A percentile compares a stretch with the other conserved stretches of the same genome.
These are phyloP conservation scores for Microchirus variegatus DNA, from an alignment of 2,797 vertebrate species.

Conservation along the genomic window DNA sequence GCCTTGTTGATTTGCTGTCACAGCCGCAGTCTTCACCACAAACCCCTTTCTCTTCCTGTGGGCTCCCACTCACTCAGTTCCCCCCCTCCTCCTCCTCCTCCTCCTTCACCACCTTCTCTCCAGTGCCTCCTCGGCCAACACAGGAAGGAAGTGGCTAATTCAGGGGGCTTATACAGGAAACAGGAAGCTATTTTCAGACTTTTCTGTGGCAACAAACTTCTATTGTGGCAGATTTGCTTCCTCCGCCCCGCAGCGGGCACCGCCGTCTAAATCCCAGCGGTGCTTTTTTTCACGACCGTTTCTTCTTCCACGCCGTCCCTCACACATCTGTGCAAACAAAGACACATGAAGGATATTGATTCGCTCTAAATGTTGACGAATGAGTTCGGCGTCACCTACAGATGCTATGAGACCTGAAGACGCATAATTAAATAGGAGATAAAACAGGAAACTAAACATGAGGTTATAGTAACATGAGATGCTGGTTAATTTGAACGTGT, in stretches of 20 bases:
- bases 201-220: constrained; percentile 52
- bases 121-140: constrained; percentile 7
- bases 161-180: constrained; percentile 74
- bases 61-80: background rate
- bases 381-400: background rate
- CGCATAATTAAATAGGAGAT: background rate
- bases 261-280: constrained; percentile 21
- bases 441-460: background rate
- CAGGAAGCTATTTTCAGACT: constrained; percentile 75
- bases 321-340: constrained; percentile 1
- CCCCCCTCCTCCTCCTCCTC: background rate
- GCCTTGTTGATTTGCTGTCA: constrained; percentile 21
- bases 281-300: constrained; percentile 26
- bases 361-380: background rate
- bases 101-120: background rate
- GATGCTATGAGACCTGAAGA: background rate
- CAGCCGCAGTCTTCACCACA: constrained; percentile 8
- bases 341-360: background rate
- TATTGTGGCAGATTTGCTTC: constrained; percentile 46
- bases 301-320: background rate
- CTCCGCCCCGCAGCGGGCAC: constrained; percentile 15
- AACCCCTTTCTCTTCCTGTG: background rate
- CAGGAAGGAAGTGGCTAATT: constrained; percentile 78
- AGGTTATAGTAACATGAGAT: background rate
- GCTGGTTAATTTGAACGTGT: background rate